These are phyloP conservation scores for Philotrypesis tridentata DNA, from an alignment of 1,140 invertebrate genomes.

Conservation along the genomic window DNA sequence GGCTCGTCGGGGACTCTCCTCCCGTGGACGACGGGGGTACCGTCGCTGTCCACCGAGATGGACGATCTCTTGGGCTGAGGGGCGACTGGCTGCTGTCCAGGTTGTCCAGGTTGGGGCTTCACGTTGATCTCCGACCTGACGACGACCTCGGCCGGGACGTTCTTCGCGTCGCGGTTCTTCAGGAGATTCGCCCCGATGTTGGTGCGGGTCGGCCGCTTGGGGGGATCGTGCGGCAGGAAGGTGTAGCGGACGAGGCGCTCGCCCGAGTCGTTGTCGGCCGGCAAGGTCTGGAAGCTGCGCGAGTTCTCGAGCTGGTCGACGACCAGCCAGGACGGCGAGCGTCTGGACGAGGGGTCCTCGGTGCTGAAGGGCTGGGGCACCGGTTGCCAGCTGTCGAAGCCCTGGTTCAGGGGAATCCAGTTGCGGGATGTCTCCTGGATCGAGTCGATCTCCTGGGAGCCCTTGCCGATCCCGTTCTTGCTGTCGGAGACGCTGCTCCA, in stretches of 20 bases:
- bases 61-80: slow-evolving; percentile 55
- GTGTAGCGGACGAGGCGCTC: slow-evolving; percentile 48
- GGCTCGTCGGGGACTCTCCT: slow-evolving; percentile 88
- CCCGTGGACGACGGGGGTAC: slow-evolving; percentile 86
- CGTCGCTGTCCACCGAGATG: slow-evolving; percentile 77
- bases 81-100: slow-evolving; percentile 59
- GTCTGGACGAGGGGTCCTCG: neutral
- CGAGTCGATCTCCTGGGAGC: neutral
- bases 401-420: slow-evolving; percentile 30
- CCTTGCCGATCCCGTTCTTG: neutral
- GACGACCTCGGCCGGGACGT: slow-evolving; percentile 79
- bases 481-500: slow-evolving; percentile 20
- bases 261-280: slow-evolving; percentile 15
- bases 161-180: slow-evolving; percentile 65
- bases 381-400: slow-evolving; percentile 30
- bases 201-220: slow-evolving; percentile 62
- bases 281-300: slow-evolving; percentile 15
- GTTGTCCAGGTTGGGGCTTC: slow-evolving; percentile 62
- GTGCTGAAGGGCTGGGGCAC: neutral
- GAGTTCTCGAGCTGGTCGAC: neutral
- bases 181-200: slow-evolving; percentile 68
- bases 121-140: slow-evolving; percentile 76
- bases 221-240: slow-evolving; percentile 61
- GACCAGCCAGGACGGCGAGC: slow-evolving; percentile 16
- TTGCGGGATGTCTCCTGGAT: neutral